Conservation (phyloP, 2,888 invertebrate genomes). For the Orthonychiurus folsomi region DNA sequence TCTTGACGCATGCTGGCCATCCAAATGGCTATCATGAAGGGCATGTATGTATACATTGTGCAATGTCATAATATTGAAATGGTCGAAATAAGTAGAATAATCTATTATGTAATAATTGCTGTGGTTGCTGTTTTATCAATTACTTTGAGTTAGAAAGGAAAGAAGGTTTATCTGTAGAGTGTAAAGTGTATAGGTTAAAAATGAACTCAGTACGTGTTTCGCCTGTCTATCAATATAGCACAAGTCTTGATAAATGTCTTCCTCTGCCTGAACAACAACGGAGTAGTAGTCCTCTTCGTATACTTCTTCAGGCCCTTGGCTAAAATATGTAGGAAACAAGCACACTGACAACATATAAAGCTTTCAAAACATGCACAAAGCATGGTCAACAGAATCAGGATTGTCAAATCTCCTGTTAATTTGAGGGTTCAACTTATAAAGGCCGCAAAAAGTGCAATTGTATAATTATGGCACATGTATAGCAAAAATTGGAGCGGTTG, state of each 20-base stretch:
- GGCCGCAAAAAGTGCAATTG: not conserved
- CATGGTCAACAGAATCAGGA: not conserved
- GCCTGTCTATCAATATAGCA: conserved; percentile 51
- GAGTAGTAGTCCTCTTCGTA: conserved; percentile 37
- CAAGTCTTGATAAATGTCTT: conserved; percentile 90
- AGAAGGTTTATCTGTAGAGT: too few species aligned
- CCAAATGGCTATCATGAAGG: too few species aligned
- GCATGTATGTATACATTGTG: too few species aligned
- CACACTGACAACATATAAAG: conserved; percentile 12
- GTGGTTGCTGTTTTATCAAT: too few species aligned
- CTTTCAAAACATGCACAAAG: not conserved
- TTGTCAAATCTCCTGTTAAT: too few species aligned
- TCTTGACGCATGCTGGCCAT: too few species aligned
- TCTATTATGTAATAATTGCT: too few species aligned
- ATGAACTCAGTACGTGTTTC: conserved; percentile 28
- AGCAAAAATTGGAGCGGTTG: too few species aligned
- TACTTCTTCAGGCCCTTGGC: conserved; percentile 20
- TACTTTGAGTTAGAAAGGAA: too few species aligned
- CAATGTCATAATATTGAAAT: too few species aligned
- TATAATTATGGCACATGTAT: not conserved
- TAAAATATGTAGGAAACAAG: conserved; percentile 19
- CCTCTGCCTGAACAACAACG: conserved; percentile 49
- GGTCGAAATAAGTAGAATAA: too few species aligned
- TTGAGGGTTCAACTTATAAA: too few species aligned
- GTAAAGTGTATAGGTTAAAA: conserved; percentile 6